These are phyloP conservation scores for Pandemis cinnamomeana DNA, from an alignment of 2,888 invertebrate species.

Conservation along the genomic window DNA sequence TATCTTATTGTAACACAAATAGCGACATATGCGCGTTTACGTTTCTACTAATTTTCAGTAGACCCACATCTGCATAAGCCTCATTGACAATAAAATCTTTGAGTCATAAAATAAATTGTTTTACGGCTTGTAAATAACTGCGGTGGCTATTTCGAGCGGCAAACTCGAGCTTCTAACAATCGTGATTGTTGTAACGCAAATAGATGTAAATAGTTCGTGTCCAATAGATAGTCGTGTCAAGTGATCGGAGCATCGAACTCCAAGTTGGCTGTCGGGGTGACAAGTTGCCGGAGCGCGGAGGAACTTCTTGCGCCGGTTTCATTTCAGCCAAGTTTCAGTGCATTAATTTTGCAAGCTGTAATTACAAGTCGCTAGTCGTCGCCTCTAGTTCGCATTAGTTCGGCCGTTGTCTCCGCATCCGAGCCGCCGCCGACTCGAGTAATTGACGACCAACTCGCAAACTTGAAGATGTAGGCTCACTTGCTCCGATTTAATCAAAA, in stretches of 20 bases:
- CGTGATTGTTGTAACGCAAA: slow-evolving; percentile 43
- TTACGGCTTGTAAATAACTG: slow-evolving; percentile 38
- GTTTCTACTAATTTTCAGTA: slow-evolving; percentile 70
- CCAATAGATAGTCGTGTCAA: slow-evolving; percentile 55
- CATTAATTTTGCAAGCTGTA: slow-evolving; percentile 83
- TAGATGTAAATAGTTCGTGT: slow-evolving; percentile 50
- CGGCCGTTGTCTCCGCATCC: slow-evolving; percentile 72
- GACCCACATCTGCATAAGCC: slow-evolving; percentile 60
- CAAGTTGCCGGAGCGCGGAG: slow-evolving; percentile 57
- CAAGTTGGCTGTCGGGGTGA: slow-evolving; percentile 63
- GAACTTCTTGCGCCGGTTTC: slow-evolving; percentile 78
- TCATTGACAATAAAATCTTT: slow-evolving; percentile 60
- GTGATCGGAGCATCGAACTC: slow-evolving; percentile 56
- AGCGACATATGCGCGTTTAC: slow-evolving; percentile 73
- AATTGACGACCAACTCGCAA: slow-evolving; percentile 70
- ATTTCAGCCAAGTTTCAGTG: slow-evolving; percentile 81
- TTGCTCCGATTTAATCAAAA: slow-evolving; percentile 73
- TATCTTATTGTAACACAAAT: slow-evolving; percentile 82
- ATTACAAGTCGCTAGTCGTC: slow-evolving; percentile 80
- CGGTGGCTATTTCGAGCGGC: slow-evolving; percentile 30
- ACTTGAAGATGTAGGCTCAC: slow-evolving; percentile 64
- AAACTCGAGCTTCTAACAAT: slow-evolving; percentile 35
- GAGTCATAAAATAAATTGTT: slow-evolving; percentile 46
- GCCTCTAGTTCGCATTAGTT: slow-evolving; percentile 78
- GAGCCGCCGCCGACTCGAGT: slow-evolving; percentile 65